Evolutionary conservation across 1,140 invertebrate species (phyloP), one percentile per base, ranked within the genome.

Genomic region (Periplaneta americana): DNA sequence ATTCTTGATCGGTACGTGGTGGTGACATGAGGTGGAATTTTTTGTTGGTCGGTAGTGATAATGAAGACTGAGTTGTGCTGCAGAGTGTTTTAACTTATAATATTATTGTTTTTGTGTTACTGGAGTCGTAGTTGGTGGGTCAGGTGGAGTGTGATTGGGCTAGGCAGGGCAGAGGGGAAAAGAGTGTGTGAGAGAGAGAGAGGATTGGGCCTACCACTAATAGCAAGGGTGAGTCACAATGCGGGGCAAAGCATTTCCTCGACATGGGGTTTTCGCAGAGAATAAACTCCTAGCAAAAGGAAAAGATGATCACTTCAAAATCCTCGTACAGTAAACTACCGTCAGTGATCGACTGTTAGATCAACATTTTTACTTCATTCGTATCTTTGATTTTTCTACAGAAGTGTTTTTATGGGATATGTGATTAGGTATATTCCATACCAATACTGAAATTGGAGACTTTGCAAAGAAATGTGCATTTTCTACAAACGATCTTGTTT

Each of bases 221-320:
- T 22, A 48, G 39, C 39, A 48, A 48, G 39, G 39, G 39, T 18
- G 39, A 48, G 39, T 48, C 17, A 18, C 15, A 28, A n/a, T 57
- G 48, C 22, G 48, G 48, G 48, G 5, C 39, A 28, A 66, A n/a
- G 22, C 48, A 66, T 37, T 75, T 75, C 28, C 18, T 28, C 75
- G 37, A 57, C 35, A 66, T 35, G 74, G 80, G 80, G 80, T 74
- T 80, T 80, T 80, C 66, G 80, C 80, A 80, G 80, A 80, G 80
- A 80, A 57, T 80, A 75, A 80, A 80, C 80, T 80, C 80, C 28
- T 66, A 80, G 80, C 80, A 75, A 80, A 80, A 80, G 80, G 80
- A 80, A 80, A 78, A 35, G 80, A 80, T 80, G 80, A 80, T 48
- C 34, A 78, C 35, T 34, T 78, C 48, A 28, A 1, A 66, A 11